Conservation (phyloP, 2,797 vertebrate species). For the Sebastes jordani region DNA sequence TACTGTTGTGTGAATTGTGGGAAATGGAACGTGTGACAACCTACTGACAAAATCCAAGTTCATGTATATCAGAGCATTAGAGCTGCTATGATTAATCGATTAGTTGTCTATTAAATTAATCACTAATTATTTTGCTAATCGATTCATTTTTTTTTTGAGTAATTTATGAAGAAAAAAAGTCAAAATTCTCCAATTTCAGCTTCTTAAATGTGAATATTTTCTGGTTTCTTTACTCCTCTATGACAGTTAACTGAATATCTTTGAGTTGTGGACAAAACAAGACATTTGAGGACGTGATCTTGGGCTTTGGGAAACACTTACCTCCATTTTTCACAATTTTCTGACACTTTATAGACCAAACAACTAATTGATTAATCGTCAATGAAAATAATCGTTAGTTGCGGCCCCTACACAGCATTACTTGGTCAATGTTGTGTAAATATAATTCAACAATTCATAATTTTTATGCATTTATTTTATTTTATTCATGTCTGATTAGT, state of each 20-base stretch:
- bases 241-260: too few species aligned
- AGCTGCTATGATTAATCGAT: neutral
- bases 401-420: neutral
- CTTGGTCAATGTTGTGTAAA: neutral
- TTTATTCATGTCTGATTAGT: neutral
- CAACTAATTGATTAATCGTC: too few species aligned
- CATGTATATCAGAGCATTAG: neutral
- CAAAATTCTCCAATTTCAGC: too few species aligned
- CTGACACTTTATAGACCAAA: too few species aligned
- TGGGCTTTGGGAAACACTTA: too few species aligned
- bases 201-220: too few species aligned
- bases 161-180: too few species aligned
- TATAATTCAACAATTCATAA: neutral
- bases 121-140: neutral
- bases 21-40: neutral
- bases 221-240: too few species aligned
- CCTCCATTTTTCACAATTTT: accelerated
- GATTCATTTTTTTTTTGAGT: too few species aligned
- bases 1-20: neutral
- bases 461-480: neutral
- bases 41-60: neutral
- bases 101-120: neutral
- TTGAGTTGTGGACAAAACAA: too few species aligned
- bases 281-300: accelerated
- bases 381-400: too few species aligned